Evolutionary conservation across 2,113 vertebrate species (phyloP).

Genomic region (Pagrus major): DNA sequence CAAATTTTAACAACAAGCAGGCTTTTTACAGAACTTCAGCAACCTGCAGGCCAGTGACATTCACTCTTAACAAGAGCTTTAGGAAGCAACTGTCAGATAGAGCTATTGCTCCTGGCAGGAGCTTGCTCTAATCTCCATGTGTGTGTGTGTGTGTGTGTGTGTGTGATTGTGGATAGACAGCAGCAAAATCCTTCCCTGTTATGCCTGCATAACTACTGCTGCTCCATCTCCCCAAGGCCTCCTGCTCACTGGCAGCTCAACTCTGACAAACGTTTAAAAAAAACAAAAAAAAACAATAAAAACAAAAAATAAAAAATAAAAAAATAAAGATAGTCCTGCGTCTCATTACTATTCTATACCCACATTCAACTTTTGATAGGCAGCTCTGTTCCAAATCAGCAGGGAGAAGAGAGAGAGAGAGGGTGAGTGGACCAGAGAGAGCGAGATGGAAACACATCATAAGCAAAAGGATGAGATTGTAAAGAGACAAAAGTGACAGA

Average conservation of each 20-base stretch:
- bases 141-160: background rate
- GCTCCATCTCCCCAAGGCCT: constrained; percentile 34
- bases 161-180: background rate
- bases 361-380: constrained; percentile 36
- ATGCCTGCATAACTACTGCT: constrained; percentile 10
- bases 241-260: constrained; percentile 22
- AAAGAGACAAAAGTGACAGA: constrained; percentile 1
- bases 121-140: background rate
- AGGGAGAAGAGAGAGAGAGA: background rate
- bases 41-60: constrained; percentile 31
- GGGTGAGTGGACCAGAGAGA: background rate
- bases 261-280: constrained; percentile 6
- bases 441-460: constrained; percentile 2
- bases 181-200: constrained; percentile 14
- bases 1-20: constrained; percentile 17
- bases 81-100: constrained; percentile 41
- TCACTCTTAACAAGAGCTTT: constrained; percentile 33
- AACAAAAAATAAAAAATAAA: background rate
- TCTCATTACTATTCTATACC: constrained; percentile 28
- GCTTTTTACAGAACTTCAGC: constrained; percentile 3
- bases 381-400: constrained; percentile 15
- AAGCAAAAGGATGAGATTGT: constrained; percentile 32
- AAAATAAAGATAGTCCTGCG: background rate
- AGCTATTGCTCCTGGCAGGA: constrained; percentile 41
- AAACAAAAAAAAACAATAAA: background rate